Evolutionary conservation across 2,797 vertebrate genomes (phyloP).

Genomic region (Hypotaenidia philippensis): DNA sequence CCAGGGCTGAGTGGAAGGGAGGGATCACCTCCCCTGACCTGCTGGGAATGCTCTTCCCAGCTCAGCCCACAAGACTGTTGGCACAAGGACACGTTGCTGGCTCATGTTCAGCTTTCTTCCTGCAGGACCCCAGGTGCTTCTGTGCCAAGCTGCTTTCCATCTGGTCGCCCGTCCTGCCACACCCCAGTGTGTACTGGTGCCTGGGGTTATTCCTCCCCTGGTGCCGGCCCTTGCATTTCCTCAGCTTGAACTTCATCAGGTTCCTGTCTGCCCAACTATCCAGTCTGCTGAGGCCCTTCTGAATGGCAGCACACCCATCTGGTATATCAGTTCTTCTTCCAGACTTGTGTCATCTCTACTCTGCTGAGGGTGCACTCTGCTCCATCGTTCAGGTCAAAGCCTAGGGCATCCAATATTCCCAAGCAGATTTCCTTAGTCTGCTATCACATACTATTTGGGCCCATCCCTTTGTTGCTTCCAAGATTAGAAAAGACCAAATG

Average conservation of each 20-base stretch:
- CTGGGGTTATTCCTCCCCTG: not conserved
- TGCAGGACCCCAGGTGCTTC: not conserved
- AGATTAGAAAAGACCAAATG: not conserved
- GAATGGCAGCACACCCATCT: not conserved
- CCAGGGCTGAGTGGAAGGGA: not conserved
- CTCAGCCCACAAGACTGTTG: not conserved
- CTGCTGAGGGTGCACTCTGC: not conserved
- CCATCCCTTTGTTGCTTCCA: not conserved
- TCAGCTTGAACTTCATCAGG: not conserved
- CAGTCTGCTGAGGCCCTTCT: not conserved
- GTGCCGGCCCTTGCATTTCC: not conserved
- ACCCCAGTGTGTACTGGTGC: not conserved
- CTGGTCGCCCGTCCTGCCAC: fast-evolving
- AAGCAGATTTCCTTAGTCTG: not conserved
- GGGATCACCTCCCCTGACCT: not conserved
- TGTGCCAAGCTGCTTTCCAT: not conserved
- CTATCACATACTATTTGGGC: not conserved
- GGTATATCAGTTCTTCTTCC: not conserved
- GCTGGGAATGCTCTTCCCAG: not conserved
- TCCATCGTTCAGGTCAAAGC: not conserved
- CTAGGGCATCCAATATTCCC: not conserved
- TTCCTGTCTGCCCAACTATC: not conserved
- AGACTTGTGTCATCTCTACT: not conserved
- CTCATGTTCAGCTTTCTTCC: not conserved
- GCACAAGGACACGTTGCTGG: not conserved